Evolutionary conservation across 2,797 vertebrate species (phyloP), one percentile per base, ranked within the genome.

Genomic region (Gymnoscopelus microlampas): DNA sequence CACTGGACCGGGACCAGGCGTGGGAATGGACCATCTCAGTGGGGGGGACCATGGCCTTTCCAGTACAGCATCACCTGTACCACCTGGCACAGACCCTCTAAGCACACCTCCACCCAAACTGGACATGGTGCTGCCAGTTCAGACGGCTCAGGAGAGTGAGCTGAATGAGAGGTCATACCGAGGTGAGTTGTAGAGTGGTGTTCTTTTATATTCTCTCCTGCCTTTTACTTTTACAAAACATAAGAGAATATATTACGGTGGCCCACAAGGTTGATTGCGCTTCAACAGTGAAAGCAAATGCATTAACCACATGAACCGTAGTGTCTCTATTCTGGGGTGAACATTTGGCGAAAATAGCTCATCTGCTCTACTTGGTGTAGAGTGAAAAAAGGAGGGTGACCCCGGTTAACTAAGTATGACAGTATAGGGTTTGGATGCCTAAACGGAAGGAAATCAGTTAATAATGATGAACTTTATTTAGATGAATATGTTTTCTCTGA

Each of bases 121-220:
- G 79, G 96, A 96, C 54, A 96, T 99, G 92, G 95, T 94, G 70
- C 93, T 99, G 72, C 97, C 97, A 0, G 95, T 98, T 85, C 96
- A 95, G 86, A 92, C 95, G 19, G 92, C 93, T 68, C 96, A 97
- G 91, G 96, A 95, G 94, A 96, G 97, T 88, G 93, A 97, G 93
- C 74, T 90, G 82, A 89, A 91, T 73, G 89, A 92, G 82, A 85
- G 93, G 77, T 92, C 93, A 5, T 93, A 93, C 73, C 85, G 91
- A 74, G 92, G 93, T 93, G 78, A 90, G 83, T 19, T 4, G 2
- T 19, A 19, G 19, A 19, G 24, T 48, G 5, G 10, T 13, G 49
- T 19, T 39, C 29, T 58, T 60, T 70, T 13, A 12, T 68, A 3
- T 5, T 63, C 44, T 57, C 61, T 65, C 66, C 7, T 14, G 2